These are phyloP conservation scores for Ladona fulva DNA, from an alignment of 1,140 invertebrate species.

Conservation along the genomic window DNA sequence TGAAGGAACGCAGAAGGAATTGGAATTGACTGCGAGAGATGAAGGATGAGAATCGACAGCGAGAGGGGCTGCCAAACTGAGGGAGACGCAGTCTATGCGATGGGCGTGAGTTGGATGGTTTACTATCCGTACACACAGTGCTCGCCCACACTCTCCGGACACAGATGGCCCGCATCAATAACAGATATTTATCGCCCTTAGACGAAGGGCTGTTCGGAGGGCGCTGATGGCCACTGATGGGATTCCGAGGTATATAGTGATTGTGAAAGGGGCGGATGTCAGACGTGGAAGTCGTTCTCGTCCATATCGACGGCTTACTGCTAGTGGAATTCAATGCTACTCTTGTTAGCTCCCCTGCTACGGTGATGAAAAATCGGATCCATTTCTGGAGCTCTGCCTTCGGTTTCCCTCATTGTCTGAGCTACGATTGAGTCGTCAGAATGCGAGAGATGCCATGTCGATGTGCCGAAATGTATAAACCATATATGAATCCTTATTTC, in stretches of 20 bases:
- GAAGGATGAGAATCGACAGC: not conserved
- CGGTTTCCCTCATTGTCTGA: too few relatives aligned
- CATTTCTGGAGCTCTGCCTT: too few relatives aligned
- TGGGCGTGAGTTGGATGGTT: not conserved
- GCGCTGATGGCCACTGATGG: not conserved
- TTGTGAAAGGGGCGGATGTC: not conserved
- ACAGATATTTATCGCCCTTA: not conserved
- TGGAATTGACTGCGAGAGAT: not conserved
- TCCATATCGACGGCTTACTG: too few relatives aligned
- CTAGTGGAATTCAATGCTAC: too few relatives aligned
- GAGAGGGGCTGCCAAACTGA: not conserved
- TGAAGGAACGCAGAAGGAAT: not conserved
- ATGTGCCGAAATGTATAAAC: too few relatives aligned
- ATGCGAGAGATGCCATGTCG: too few relatives aligned
- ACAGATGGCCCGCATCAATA: constrained; percentile 6
- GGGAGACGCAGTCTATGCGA: too few relatives aligned
- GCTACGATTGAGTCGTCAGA: too few relatives aligned
- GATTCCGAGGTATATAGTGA: not conserved
- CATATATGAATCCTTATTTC: too few relatives aligned
- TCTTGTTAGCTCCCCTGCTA: too few relatives aligned
- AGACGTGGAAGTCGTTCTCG: too few relatives aligned
- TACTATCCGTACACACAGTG: not conserved
- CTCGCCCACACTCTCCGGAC: not conserved
- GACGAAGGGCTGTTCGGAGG: not conserved
- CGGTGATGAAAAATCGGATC: too few relatives aligned